Evolutionary conservation across 1,140 invertebrate genomes (phyloP), one percentile per base, ranked within the genome.

Genomic region (Pemphigus obesinymphae): DNA sequence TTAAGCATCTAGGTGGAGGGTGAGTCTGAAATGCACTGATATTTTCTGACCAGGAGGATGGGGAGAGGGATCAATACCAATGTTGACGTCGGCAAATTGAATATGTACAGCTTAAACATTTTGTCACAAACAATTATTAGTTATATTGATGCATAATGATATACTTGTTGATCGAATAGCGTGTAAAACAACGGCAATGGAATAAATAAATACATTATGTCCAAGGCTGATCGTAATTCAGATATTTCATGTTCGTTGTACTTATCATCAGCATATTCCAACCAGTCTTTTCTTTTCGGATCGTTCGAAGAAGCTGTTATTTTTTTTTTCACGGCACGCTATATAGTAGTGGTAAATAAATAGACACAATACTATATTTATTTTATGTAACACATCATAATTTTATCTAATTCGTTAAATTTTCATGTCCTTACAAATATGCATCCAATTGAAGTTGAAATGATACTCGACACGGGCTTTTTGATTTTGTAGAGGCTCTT

Each of bases 391-490:
- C 40, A n/a, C 11, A 23, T 15, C 11, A 23, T n/a, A n/a, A n/a
- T n/a, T 7, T 4, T 37, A 40, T 68, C 40, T 8, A 23, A 53
- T 31, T 7, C 34, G n/a, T 17, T 5, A 15, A 61, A n/a, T 15
- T 23, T 37, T 66, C 10, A 40, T 37, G 7, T 2, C n/a, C 93
- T 94, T 90, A 96, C 95, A 13, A 86, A 87, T 72, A 97, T 91
- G 85, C 94, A 95, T 84, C 91, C 90, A 0, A 90, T 86, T 5
- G 97, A 94, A 86, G 91, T 89, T 3, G 93, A 88, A 11, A 97
- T 88, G 55, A 97, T 89, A 86, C 97, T 98, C 48, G 96, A 96
- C 78, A 92, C 88, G 0, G 96, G 94, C 80, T 93, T 89, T 84
- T 91, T 91, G 15, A 94, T 92, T 63, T 88, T 91, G 86, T 99